Conservation (phyloP, 1,140 invertebrate species). For the Drosophila nannoptera region DNA sequence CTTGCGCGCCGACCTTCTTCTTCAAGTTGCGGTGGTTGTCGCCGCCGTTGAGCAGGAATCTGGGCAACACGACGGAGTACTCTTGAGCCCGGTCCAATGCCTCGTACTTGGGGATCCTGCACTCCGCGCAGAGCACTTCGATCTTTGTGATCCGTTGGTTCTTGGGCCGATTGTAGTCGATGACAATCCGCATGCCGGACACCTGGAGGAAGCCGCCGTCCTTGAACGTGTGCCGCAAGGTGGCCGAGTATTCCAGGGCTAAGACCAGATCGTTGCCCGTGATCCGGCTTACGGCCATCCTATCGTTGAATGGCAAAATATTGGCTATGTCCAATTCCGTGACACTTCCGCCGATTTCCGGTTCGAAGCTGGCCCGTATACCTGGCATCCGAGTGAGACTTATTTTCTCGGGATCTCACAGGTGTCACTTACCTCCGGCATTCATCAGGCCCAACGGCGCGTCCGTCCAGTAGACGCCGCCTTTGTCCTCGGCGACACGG, state of each 20-base stretch:
- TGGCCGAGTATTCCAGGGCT: constrained; percentile 81
- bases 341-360: constrained; percentile 43
- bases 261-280: constrained; percentile 78
- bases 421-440: constrained; percentile 81
- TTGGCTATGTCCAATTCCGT: constrained; percentile 70
- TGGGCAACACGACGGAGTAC: constrained; percentile 80
- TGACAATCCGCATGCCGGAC: constrained; percentile 81
- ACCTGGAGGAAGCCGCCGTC: constrained; percentile 82
- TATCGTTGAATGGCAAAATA: constrained; percentile 82
- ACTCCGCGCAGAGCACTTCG: constrained; percentile 80
- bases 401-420: background rate
- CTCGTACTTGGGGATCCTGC: constrained; percentile 76
- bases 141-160: constrained; percentile 80
- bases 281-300: constrained; percentile 80
- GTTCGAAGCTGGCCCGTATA: constrained; percentile 58
- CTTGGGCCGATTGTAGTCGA: constrained; percentile 80
- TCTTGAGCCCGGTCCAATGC: constrained; percentile 2
- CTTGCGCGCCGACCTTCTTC: background rate
- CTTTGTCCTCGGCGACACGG: constrained; percentile 79
- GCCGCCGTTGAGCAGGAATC: constrained; percentile 61
- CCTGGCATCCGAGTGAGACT: constrained; percentile 15
- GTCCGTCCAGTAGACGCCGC: constrained; percentile 84
- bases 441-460: constrained; percentile 87
- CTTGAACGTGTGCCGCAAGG: constrained; percentile 78
- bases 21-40: constrained; percentile 48